Base-by-base conservation (phyloP, 2,888 invertebrate species). In the Agrochola litura region DNA sequence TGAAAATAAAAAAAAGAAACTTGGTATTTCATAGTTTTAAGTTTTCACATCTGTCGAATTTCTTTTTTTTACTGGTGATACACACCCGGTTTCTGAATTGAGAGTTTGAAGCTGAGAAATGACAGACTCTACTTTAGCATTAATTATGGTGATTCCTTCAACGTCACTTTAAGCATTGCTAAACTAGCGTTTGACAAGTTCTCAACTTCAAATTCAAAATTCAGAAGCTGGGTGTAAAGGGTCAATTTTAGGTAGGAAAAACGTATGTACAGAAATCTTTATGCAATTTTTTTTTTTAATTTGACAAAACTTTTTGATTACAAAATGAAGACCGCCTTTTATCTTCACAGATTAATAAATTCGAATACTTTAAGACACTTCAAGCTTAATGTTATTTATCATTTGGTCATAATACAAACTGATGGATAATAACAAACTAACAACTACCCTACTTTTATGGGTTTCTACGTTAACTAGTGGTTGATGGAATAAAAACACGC, bases 401-500 rank as follows among this genome's bases (percentile, higher is more conserved):
- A 70, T 63, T 63, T 66, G 19, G 30, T 70, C 46, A 77, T 70
- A 68, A 76, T 65, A 60, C 60, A 76, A 85, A 76, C 76, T 83
- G 77, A 81, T 76, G 71, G 70, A 54, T 72, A 63, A 46, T 68
- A 68, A 25, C n/a, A 52, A 65, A 73, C 22, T 73, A 73, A 54
- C 25, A 79, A 79, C 30, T 68, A 60, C 67, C 60, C 30, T 43
- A 65, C 49, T 73, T 86, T 86, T 76, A 82, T 82, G 54, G 52
- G 63, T 70, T 79, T 76, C 64, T 65, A 67, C 68, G 58, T 85
- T 30, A 76, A 69, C 71, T 71, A 70, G 46, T 74, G 61, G 60
- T 64, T 74, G 65, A 84, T 82, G 79, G 76, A 30, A 67, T 49
- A 22, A 46, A 66, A 79, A 75, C 86, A 84, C 84, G 85, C 79